These are phyloP conservation scores for Erpornis zantholeuca DNA, from an alignment of 2,113 vertebrate genomes.

Conservation along the genomic window DNA sequence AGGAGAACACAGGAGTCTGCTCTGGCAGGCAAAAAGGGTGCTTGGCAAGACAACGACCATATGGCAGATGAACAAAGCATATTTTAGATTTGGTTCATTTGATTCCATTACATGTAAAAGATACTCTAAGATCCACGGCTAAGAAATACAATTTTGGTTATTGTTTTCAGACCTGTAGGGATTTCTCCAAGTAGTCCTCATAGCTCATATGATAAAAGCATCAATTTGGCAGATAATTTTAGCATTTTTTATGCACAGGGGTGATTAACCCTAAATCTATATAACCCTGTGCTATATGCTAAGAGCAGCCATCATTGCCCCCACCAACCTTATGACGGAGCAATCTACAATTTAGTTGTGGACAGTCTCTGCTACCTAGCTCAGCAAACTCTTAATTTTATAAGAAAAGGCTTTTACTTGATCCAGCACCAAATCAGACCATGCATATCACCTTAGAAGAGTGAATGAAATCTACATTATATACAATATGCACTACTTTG, in stretches of 20 bases:
- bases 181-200: background rate
- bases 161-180: constrained; percentile 25
- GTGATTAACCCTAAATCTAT: background rate
- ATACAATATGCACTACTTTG: background rate
- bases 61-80: constrained; percentile 36
- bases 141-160: constrained; percentile 18
- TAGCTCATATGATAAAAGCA: background rate
- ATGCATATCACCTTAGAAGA: background rate
- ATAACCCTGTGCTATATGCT: background rate
- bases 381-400: background rate
- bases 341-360: background rate
- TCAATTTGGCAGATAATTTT: background rate
- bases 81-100: constrained; percentile 33
- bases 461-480: background rate
- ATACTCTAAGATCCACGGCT: background rate
- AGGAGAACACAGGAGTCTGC: background rate
- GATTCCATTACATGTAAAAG: constrained; percentile 37
- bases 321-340: background rate
- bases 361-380: background rate
- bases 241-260: background rate
- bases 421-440: background rate
- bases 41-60: background rate
- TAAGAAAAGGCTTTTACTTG: background rate
- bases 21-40: background rate
- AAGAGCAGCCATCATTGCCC: background rate